Conservation (phyloP, 2,113 vertebrate species). For the Kobus ellipsiprymnus region DNA sequence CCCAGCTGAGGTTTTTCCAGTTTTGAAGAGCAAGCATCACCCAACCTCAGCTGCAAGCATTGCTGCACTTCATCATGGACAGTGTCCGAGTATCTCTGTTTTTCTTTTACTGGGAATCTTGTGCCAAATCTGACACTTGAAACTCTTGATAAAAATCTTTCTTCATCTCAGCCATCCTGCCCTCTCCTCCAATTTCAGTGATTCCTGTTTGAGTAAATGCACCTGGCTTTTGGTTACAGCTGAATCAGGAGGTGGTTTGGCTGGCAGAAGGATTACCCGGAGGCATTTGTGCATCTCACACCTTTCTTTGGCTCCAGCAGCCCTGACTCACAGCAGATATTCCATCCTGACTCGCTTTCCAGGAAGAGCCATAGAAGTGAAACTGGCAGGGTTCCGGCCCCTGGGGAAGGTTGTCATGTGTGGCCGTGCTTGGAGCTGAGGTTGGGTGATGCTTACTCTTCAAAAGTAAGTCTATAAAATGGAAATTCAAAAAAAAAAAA, state of each 20-base stretch:
- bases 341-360: not conserved
- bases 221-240: not conserved
- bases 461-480: not conserved
- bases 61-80: not conserved
- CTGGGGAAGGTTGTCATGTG: not conserved
- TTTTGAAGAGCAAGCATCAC: not conserved
- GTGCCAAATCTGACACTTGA: not conserved
- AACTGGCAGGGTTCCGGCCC: not conserved
- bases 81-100: not conserved
- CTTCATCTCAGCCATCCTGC: not conserved
- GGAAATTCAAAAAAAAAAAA: not conserved
- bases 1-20: not conserved
- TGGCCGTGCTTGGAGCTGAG: not conserved
- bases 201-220: not conserved
- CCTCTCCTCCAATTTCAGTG: not conserved
- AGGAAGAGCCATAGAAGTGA: not conserved
- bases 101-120: not conserved
- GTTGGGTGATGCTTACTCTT: not conserved
- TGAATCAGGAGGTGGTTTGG: constrained; percentile 3
- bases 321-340: not conserved
- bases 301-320: not conserved
- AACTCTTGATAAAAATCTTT: not conserved
- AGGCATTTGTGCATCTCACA: not conserved
- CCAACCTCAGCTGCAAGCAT: not conserved
- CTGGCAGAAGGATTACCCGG: not conserved